A percentile compares a stretch with the other conserved stretches of the same genome.
These are phyloP conservation scores for Excalfactoria chinensis DNA, from an alignment of 2,113 vertebrate species.

Conservation along the genomic window DNA sequence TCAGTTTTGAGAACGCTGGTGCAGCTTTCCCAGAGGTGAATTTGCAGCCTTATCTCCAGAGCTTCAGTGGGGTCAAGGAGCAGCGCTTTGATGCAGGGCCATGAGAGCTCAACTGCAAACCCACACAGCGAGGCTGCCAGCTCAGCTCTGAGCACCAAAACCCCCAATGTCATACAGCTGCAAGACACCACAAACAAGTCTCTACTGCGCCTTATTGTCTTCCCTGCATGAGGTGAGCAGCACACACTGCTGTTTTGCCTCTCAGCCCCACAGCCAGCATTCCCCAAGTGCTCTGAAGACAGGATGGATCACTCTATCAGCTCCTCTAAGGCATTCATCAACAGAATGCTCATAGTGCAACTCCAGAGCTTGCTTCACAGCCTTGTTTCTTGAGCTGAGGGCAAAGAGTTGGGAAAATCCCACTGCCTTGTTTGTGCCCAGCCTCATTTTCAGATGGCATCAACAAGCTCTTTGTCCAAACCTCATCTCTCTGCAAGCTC, in stretches of 20 bases:
- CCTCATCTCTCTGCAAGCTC: background rate
- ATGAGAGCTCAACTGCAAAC: background rate
- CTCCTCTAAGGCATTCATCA: accelerated
- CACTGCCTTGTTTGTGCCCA: accelerated
- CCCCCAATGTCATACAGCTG: accelerated
- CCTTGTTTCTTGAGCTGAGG: background rate
- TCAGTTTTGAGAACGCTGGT: background rate
- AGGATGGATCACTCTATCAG: background rate
- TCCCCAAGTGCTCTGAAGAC: accelerated
- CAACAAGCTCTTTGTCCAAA: background rate
- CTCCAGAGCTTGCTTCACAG: background rate
- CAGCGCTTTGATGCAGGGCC: accelerated
- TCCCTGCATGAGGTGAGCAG: accelerated
- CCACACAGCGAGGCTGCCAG: accelerated
- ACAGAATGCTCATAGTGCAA: accelerated
- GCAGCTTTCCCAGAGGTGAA: background rate
- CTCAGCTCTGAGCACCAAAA: too few relatives aligned
- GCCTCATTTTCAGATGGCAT: background rate
- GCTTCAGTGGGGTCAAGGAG: background rate
- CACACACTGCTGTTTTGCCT: accelerated
- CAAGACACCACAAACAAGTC: accelerated
- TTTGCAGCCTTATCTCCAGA: background rate
- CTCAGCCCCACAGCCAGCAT: background rate
- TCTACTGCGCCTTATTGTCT: accelerated
- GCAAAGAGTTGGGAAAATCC: background rate